These are phyloP conservation scores for Lasioglossum marginatum DNA, from an alignment of 2,888 invertebrate species.

Conservation along the genomic window DNA sequence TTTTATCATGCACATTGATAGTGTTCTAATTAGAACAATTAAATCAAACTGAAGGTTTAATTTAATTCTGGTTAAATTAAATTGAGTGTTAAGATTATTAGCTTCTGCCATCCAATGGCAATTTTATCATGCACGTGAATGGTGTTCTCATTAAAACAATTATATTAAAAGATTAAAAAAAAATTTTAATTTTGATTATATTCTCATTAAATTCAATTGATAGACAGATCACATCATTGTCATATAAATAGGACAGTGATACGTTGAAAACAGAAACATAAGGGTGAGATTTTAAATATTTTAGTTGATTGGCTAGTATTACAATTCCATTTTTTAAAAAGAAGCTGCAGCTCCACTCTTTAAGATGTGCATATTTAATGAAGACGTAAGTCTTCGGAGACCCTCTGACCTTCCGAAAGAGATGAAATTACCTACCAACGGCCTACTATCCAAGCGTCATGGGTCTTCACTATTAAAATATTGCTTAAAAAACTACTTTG, in stretches of 20 bases:
- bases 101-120: no score
- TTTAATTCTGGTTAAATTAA: no score
- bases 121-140: no score
- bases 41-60: not conserved
- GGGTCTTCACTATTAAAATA: not conserved
- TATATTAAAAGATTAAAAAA: no score
- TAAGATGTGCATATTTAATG: not conserved
- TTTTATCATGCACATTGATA: not conserved
- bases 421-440: constrained; percentile 1
- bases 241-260: not conserved
- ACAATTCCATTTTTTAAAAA: not conserved
- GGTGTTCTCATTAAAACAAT: no score
- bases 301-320: not conserved
- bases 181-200: no score
- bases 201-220: no score
- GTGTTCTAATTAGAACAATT: not conserved
- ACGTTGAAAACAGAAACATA: not conserved
- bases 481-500: not conserved
- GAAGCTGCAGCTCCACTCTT: not conserved
- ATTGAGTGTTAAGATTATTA: no score
- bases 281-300: no score
- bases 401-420: not conserved
- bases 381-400: not conserved
- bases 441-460: not conserved
- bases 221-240: no score